Percentiles rank a stretch among this genome's conserved stretches.
phyloP scores from a whole-genome alignment of 2,888 invertebrate species.

The Torymus tubicola region DNA sequence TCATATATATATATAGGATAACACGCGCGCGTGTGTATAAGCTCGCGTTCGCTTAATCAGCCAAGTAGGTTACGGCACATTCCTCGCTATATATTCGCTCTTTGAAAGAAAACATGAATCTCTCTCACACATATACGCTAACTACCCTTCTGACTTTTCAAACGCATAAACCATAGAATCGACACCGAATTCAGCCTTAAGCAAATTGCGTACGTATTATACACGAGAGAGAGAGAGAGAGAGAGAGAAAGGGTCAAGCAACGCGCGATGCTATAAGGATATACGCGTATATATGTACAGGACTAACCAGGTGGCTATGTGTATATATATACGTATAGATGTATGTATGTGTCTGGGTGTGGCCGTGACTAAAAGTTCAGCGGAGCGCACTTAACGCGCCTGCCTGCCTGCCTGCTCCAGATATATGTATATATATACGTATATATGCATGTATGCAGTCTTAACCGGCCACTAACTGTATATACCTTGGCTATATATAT shows the following conservation, averaged over 20 bases:
- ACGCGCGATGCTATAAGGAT: neutral
- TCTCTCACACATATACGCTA: too few species aligned
- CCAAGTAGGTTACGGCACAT: slow-evolving; percentile 1
- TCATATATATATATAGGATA: too few species aligned
- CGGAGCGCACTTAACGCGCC: slow-evolving; percentile 73
- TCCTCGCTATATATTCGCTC: neutral
- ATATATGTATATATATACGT: neutral
- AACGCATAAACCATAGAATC: too few species aligned
- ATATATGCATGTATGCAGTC: neutral
- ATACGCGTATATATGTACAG: neutral
- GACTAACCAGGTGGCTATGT: too few species aligned
- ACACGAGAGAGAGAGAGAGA: neutral
- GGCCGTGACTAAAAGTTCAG: slow-evolving; percentile 76
- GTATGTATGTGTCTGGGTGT: slow-evolving; percentile 71
- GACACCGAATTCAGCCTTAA: too few species aligned
- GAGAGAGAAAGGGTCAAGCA: slow-evolving; percentile 20
- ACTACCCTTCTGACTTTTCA: too few species aligned
- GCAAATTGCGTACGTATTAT: too few species aligned
- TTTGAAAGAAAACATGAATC: too few species aligned
- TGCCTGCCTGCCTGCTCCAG: neutral
- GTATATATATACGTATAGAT: too few species aligned
- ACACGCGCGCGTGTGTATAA: too few species aligned
- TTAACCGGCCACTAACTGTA: too few species aligned
- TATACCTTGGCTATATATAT: too few species aligned
- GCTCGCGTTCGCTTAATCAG: slow-evolving; percentile 15